These are phyloP conservation scores for Aphaenogaster floridana DNA, from an alignment of 1,140 invertebrate species.

Conservation along the genomic window DNA sequence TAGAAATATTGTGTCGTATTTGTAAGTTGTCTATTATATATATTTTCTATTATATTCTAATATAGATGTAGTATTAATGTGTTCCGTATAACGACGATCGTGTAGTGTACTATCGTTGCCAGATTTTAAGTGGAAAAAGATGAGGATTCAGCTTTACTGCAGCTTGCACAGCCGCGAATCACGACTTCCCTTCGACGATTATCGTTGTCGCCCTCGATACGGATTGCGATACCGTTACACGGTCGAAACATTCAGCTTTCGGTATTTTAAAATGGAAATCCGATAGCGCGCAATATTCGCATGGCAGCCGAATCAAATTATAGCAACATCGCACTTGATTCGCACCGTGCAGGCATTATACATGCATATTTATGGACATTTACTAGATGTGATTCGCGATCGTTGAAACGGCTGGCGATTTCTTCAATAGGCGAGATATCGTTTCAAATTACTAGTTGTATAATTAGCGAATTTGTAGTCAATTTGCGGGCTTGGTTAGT, in stretches of 20 bases:
- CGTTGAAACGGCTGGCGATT: slow-evolving; percentile 13
- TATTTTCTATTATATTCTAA: not conserved
- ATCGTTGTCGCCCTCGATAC: slow-evolving; percentile 27
- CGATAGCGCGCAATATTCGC: slow-evolving; percentile 42
- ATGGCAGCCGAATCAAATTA: slow-evolving; percentile 47
- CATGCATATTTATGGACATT: slow-evolving; percentile 62
- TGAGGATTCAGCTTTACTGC: slow-evolving; percentile 3
- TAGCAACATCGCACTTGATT: slow-evolving; percentile 48
- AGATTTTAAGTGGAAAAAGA: not conserved
- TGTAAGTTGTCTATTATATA: not conserved
- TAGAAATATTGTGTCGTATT: not conserved
- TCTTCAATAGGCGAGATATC: slow-evolving; percentile 29
- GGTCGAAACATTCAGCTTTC: slow-evolving; percentile 37
- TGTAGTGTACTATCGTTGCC: not conserved
- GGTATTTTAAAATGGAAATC: slow-evolving; percentile 65
- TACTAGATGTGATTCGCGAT: slow-evolving; percentile 27
- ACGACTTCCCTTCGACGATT: slow-evolving; percentile 42
- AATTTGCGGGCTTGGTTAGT: slow-evolving; percentile 18
- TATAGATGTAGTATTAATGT: too few relatives aligned
- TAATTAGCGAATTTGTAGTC: slow-evolving; percentile 57
- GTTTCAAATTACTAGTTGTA: not conserved
- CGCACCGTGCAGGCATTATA: slow-evolving; percentile 46
- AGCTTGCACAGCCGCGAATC: slow-evolving; percentile 16
- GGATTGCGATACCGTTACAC: slow-evolving; percentile 44
- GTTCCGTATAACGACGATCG: not conserved